Conservation (phyloP, 2,113 vertebrate genomes). For the Toxostoma redivivum region DNA sequence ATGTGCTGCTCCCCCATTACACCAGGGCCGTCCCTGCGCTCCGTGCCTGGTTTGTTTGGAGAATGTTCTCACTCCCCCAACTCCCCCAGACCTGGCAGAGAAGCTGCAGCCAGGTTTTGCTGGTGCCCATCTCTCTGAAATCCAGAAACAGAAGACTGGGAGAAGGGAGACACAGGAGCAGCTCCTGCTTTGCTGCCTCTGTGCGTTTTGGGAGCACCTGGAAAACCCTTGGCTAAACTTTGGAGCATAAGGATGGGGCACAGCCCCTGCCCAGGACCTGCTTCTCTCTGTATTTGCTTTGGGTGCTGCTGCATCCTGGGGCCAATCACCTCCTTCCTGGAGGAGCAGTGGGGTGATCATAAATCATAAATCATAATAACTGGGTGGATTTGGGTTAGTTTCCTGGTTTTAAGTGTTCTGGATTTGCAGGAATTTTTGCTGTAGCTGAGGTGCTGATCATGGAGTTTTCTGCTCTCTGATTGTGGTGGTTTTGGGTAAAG, state of each 20-base stretch:
- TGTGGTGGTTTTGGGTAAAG: fast-evolving
- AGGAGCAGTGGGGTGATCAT: not conserved
- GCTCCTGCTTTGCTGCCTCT: not conserved
- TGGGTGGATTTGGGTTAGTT: not conserved
- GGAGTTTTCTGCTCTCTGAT: not conserved
- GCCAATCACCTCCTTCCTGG: fast-evolving
- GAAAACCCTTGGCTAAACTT: not conserved
- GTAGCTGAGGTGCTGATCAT: fast-evolving
- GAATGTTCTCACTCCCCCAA: not conserved
- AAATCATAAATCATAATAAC: too few relatives aligned
- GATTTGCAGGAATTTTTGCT: not conserved
- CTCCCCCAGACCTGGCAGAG: not conserved
- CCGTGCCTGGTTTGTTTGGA: not conserved
- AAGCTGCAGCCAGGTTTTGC: not conserved
- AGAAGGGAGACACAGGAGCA: not conserved
- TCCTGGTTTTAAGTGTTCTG: not conserved
- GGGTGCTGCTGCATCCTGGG: fast-evolving
- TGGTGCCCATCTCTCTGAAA: not conserved
- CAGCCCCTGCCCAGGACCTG: not conserved
- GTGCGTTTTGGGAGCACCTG: not conserved
- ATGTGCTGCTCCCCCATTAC: not conserved
- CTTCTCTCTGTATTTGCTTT: not conserved
- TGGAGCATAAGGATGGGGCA: fast-evolving
- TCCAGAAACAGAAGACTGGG: not conserved
- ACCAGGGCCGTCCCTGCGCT: not conserved